Evolutionary conservation across 2,113 vertebrate species (phyloP).

Genomic region (Danio rerio): GRCz12tu NC_133181.1:53841001-53841500

Average conservation of each 20-base stretch:
- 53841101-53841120: not conserved
- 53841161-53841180: slow-evolving; percentile 6
- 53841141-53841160: not conserved
- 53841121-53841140: not conserved
- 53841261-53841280: slow-evolving; percentile 20
- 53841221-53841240: not conserved
- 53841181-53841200: slow-evolving; percentile 8
- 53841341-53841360: slow-evolving; percentile 64
- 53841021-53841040: not conserved
- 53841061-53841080: not conserved
- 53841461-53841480: slow-evolving; percentile 46
- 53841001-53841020: not conserved
- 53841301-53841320: slow-evolving; percentile 45
- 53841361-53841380: slow-evolving; percentile 47
- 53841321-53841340: slow-evolving; percentile 59
- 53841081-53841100: not conserved
- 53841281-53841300: slow-evolving; percentile 42
- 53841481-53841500: not conserved
- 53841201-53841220: slow-evolving; percentile 37
- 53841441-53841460: slow-evolving; percentile 64
- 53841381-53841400: slow-evolving; percentile 57
- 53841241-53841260: not conserved
- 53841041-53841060: not conserved
- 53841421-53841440: slow-evolving; percentile 73
- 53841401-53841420: slow-evolving; percentile 49